Percentiles rank a stretch among this genome's conserved stretches.
phyloP scores from a whole-genome alignment of 2,888 invertebrate species.

The Amphipyra tragopoginis region DNA sequence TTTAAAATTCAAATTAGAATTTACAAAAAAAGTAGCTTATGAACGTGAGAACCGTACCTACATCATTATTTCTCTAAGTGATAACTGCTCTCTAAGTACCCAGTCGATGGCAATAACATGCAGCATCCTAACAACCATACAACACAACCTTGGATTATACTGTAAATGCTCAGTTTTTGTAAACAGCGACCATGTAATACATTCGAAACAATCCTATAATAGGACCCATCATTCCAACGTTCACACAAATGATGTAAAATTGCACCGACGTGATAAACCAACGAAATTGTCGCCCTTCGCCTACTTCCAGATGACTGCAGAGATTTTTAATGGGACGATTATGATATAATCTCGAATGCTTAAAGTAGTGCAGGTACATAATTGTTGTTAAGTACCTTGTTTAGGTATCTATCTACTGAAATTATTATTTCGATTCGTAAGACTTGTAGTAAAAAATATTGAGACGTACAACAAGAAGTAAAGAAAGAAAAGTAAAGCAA shows the following conservation, averaged over 20 bases:
- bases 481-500: too few relatives aligned
- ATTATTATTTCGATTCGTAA: too few relatives aligned
- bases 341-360: constrained; percentile 31
- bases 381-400: background rate
- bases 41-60: too few relatives aligned
- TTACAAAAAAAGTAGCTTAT: background rate
- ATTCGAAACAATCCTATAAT: constrained; percentile 59
- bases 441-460: too few relatives aligned
- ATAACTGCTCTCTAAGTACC: too few relatives aligned
- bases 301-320: constrained; percentile 53
- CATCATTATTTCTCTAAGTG: too few relatives aligned
- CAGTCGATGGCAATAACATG: background rate
- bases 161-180: constrained; percentile 47
- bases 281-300: constrained; percentile 68
- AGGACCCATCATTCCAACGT: constrained; percentile 49
- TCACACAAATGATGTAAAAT: constrained; percentile 58
- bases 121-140: constrained; percentile 26
- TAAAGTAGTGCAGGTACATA: constrained; percentile 2
- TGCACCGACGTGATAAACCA: constrained; percentile 40
- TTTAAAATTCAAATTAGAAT: background rate
- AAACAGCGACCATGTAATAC: constrained; percentile 66
- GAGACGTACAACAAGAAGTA: too few relatives aligned
- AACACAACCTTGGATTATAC: constrained; percentile 37
- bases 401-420: too few relatives aligned
- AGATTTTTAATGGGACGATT: constrained; percentile 33